Percentiles rank a stretch among this genome's conserved stretches.
Evolutionary conservation across 2,888 invertebrate genomes (phyloP).

Genomic region (Minunthozetes semirufus): DNA sequence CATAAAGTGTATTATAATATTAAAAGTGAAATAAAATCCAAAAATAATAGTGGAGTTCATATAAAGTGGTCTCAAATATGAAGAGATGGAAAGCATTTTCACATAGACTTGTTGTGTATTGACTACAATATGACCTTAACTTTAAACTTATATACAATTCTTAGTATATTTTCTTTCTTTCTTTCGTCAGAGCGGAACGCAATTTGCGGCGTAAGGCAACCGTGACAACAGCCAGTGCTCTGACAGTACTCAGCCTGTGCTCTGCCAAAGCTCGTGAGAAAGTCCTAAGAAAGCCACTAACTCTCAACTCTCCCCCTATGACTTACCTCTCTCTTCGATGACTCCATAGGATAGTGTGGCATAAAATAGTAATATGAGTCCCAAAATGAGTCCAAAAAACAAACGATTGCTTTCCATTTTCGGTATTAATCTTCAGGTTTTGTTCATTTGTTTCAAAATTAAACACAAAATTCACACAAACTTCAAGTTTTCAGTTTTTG

Average conservation of each 20-base stretch:
- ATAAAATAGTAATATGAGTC: neutral
- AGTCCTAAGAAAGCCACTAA: slow-evolving; percentile 19
- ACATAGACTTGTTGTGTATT: slow-evolving; percentile 16
- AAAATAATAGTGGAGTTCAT: slow-evolving; percentile 8
- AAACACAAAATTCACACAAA: neutral
- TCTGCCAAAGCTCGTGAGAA: slow-evolving; percentile 15
- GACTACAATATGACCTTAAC: slow-evolving; percentile 16
- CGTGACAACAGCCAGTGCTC: slow-evolving; percentile 6
- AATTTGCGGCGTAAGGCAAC: slow-evolving; percentile 21
- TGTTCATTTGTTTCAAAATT: neutral
- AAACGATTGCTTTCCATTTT: slow-evolving; percentile 15
- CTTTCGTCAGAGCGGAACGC: slow-evolving; percentile 17
- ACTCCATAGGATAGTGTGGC: slow-evolving; percentile 13
- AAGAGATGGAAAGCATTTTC: slow-evolving; percentile 21
- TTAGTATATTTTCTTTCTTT: slow-evolving; percentile 23
- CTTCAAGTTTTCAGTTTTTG: neutral
- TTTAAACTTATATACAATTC: neutral
- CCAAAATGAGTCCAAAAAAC: neutral
- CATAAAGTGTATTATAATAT: slow-evolving; percentile 10
- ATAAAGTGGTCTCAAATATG: slow-evolving; percentile 15
- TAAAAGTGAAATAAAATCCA: slow-evolving; percentile 16
- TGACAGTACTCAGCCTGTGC: neutral
- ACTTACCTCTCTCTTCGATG: slow-evolving; percentile 30
- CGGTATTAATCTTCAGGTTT: neutral
- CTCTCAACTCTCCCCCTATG: neutral